Base-by-base conservation (phyloP, 2,888 invertebrate species). In the Dexiosoma caninum region DNA sequence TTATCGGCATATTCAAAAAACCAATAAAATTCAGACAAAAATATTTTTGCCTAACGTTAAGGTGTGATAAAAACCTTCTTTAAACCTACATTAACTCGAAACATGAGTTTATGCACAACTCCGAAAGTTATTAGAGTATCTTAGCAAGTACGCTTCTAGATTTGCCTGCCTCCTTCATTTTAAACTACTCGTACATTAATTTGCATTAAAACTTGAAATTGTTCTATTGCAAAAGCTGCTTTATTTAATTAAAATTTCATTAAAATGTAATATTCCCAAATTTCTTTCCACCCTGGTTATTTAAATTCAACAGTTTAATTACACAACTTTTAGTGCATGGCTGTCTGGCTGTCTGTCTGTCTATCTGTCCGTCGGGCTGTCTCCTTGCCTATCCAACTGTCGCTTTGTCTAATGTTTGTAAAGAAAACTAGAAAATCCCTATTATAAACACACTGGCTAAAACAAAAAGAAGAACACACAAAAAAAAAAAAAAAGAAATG, bases 281-380 rank as follows among this genome's bases (percentile, higher is more conserved):
- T 44, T 12, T 14, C 27, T 23, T 64, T 53, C 12, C 35, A 44
- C 62, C 53, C 35, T 21, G 16, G 14, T 35, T 72, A 62, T 75
- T 69, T 46, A 64, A 77, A 77, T 64, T 77, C 70, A 77, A 70
- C 77, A 77, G 77, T 70, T 77, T 70, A 77, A 77, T 77, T 77
- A 77, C 12, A 70, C 42, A 44, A 40, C 14, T 57, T 57, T 57
- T 44, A 23, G n/a, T n/a, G n/a, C n/a, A n/a, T n/a, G n/a, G n/a
- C n/a, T 55, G 19, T 32, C 9, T 46, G 27, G 10, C 14, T 49
- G 37, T 7, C 37, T 2, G 23, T 32, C 23, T 21, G 12, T 35
- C 5, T 30, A 16, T 27, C 3, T 27, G 27, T 6, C 27, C 6
- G 27, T 16, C 37, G 32, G 70, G 4, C 53, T 19, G 37, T 16